Base-by-base conservation (phyloP, 1,140 invertebrate species). In the Habropoda laboriosa region DNA sequence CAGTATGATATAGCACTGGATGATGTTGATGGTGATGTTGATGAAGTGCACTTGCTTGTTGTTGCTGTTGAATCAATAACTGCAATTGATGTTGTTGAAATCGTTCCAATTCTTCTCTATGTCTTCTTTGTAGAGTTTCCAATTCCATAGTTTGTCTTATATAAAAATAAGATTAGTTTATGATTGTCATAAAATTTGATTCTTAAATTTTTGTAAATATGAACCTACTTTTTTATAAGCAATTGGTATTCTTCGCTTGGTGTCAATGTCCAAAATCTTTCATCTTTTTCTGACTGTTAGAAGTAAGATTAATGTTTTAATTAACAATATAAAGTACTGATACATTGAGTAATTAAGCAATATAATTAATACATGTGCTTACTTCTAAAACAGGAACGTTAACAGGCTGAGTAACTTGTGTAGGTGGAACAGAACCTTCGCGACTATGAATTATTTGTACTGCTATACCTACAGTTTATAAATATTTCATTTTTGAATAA, bases 31-130 rank as follows among this genome's bases (percentile, higher is more conserved):
- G 91, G 67, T 91, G 90, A 79, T 92, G 90, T 42, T 92, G 92
- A 76, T 92, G 91, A 40, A 92, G 79, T 8, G 89, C 89, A 70
- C 89, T 92, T 49, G 92, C 90, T 88, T 92, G 92, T 38, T 93
- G 92, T 55, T 93, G 92, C 49, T 92, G 92, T 38, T 92, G 91
- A 74, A 92, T 92, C 30, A 93, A 77, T 64, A 92, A 79, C 42
- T 93, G 91, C n/a, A 92, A 74, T 58, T 93, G 92, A 70, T 93
- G 92, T 55, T 93, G 92, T 57, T 93, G 92, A 63, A 93, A 93
- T 55, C 90, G 88, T 79, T 92, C 92, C 13, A 93, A 82, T 70
- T 93, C 93, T 63, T 93, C 91, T 63, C 92, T 87, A 63, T 93
- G 93, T 79, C 91, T 91, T 76, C 84, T 88, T 71, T 93, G 92